These are phyloP conservation scores for Antrozous pallidus DNA, from an alignment of 2,797 vertebrate genomes.

Conservation along the genomic window DNA sequence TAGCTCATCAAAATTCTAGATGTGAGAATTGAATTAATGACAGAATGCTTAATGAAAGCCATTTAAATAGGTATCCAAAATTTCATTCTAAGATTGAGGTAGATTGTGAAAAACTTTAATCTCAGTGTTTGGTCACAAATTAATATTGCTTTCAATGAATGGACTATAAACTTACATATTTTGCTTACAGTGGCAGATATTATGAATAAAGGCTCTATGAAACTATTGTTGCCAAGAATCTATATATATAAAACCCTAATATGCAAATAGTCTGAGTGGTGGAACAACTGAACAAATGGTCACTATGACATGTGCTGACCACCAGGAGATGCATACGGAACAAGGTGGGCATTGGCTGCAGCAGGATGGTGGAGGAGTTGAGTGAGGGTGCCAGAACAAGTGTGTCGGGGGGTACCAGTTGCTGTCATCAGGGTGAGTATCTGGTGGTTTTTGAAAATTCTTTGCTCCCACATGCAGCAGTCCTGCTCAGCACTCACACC, in stretches of 20 bases:
- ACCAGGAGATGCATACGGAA: no score
- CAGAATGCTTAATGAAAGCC: not conserved
- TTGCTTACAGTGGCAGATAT: not conserved
- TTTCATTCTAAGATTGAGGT: not conserved
- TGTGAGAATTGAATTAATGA: not conserved
- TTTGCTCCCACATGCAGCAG: no score
- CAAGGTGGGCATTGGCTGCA: no score
- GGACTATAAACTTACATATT: not conserved
- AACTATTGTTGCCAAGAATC: not conserved
- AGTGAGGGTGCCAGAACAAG: no score
- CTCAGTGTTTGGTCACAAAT: not conserved
- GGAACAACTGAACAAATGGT: no score
- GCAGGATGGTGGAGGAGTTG: no score
- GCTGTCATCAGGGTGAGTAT: no score
- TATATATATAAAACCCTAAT: no score
- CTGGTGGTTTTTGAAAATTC: no score
- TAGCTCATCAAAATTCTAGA: not conserved
- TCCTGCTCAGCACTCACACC: no score
- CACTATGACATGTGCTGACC: no score
- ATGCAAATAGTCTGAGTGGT: no score
- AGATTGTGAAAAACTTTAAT: not conserved
- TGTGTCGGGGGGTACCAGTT: accelerated
- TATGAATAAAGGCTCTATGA: not conserved
- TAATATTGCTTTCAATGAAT: not conserved
- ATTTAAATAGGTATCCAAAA: not conserved